These are phyloP conservation scores for Brachionus manjavacas DNA, from an alignment of 1,140 invertebrate genomes.

Conservation along the genomic window DNA sequence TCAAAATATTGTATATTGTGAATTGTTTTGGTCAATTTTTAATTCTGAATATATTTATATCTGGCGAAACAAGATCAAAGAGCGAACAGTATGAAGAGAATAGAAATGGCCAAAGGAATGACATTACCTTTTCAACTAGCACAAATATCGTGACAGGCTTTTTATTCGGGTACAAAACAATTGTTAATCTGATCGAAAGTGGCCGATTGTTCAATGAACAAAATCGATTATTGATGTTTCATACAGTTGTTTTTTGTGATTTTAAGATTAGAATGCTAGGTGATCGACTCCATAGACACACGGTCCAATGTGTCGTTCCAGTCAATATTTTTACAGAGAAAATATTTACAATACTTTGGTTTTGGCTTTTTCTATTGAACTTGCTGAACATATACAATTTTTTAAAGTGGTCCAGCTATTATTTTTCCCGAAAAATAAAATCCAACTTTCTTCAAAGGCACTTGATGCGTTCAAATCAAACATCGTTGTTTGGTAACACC, in stretches of 20 bases:
- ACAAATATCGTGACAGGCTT: background rate
- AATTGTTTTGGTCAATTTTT: conserved; percentile 29
- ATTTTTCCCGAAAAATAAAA: conserved; percentile 1
- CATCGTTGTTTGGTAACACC: background rate
- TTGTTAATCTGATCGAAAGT: background rate
- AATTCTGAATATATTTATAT: conserved; percentile 21
- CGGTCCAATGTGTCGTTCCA: conserved; percentile 59
- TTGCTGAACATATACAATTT: conserved; percentile 15
- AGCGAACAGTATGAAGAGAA: background rate
- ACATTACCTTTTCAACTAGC: conserved; percentile 24
- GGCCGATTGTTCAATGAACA: background rate
- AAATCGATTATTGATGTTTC: conserved; percentile 27
- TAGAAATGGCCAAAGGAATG: background rate
- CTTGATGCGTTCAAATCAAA: background rate
- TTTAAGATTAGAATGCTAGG: conserved; percentile 42
- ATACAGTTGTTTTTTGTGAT: conserved; percentile 39
- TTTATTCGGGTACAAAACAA: conserved; percentile 4
- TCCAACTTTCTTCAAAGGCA: conserved; percentile 16
- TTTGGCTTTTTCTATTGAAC: conserved; percentile 51
- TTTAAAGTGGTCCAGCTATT: background rate
- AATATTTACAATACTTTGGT: conserved; percentile 58
- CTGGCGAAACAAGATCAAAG: background rate
- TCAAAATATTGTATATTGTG: conserved; percentile 30
- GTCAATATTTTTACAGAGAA: conserved; percentile 60
- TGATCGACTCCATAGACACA: conserved; percentile 52